Conservation (phyloP, 2,888 invertebrate genomes). For the Lasioglossum calceatum region DNA sequence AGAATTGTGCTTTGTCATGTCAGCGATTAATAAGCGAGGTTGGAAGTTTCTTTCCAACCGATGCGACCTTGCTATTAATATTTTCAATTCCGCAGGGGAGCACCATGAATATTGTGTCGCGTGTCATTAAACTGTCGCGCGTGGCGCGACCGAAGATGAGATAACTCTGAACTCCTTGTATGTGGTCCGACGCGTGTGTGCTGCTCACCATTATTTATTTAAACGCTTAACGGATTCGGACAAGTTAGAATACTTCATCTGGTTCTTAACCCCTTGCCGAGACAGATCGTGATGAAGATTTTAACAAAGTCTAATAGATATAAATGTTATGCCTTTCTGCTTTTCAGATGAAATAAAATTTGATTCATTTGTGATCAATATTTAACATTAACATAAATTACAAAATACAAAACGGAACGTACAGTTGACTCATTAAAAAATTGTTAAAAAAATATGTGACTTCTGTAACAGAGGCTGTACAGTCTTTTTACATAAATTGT, state of each 20-base stretch:
- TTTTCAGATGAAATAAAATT: too few species aligned
- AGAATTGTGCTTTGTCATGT: conserved; percentile 57
- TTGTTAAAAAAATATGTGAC: too few species aligned
- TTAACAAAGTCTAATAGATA: too few species aligned
- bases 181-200: background rate
- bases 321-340: too few species aligned
- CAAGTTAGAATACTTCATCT: background rate
- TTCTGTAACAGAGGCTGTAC: too few species aligned
- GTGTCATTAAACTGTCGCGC: background rate
- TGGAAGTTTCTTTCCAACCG: conserved; percentile 28
- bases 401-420: too few species aligned
- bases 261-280: background rate
- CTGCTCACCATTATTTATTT: background rate
- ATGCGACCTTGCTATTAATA: conserved; percentile 38
- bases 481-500: too few species aligned
- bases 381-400: too few species aligned
- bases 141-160: too few species aligned
- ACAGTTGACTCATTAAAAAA: too few species aligned
- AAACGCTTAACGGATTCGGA: background rate
- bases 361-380: too few species aligned
- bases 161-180: background rate
- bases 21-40: conserved; percentile 60
- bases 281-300: too few species aligned
- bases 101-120: background rate
- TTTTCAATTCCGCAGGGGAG: conserved; percentile 30